Evolutionary conservation across 2,113 vertebrate genomes (phyloP), one percentile per base, ranked within the genome.

Genomic region (Melanerpes aurifrons): DNA sequence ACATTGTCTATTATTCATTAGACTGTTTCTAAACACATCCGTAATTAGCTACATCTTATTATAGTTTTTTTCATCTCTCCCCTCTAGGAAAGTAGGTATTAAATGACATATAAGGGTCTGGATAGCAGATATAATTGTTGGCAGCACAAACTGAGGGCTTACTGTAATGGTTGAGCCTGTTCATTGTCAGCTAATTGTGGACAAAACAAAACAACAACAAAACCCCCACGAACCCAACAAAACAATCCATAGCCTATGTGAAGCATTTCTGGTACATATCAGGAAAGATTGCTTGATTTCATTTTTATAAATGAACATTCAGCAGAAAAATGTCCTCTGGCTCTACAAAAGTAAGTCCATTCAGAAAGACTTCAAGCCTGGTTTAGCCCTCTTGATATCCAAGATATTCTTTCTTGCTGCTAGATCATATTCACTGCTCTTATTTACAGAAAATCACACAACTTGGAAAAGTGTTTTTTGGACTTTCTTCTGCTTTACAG

Each of bases 1-100:
- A 93, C 24, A 18, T 97, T 96, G 94, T 92, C 94, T 96, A 96
- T 96, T 96, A 97, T 97, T 97, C 96, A 96, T 98, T 97, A 96
- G 96, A 24, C 91, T 79, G 86, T 94, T 95, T 96, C 94, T 94
- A 96, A 97, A 97, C 95, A 95, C 82, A 93, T 95, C 86, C 96
- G 94, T 94, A 97, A 96, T 97, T 97, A 97, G 96, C 95, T 87
- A 89, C 92, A 84, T 89, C 86, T 92, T 92, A 62, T 86, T 95
- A 89, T 37, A 70, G 87, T 89, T 93, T 95, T 95, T 97, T 97
- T 97, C 87, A 89, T 97, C 92, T 97, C 84, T 45, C 70, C 26
- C 53, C 75, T 90, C 92, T 96, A 91, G 94, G 96, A 96, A 97
- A 96, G 85, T 87, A 93, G 62, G 80, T 95, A 84, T 96, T 96